phyloP scores from a whole-genome alignment of 2,797 vertebrate genomes.

The Helicolenus hilgendorfi region DNA sequence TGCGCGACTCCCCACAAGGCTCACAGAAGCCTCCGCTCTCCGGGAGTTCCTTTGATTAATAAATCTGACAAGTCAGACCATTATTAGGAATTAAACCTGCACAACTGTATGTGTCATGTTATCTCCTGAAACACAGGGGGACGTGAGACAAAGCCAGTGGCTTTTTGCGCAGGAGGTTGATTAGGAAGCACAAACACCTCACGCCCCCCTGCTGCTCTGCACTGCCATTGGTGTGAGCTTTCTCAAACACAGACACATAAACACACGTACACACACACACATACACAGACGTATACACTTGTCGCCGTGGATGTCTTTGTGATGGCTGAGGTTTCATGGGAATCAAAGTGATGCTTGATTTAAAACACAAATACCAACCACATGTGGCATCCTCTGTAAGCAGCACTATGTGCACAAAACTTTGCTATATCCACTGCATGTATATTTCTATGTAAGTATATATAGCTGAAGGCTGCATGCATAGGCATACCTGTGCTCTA shows the following conservation, averaged over 20 bases:
- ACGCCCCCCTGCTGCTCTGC: constrained; percentile 49
- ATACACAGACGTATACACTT: neutral
- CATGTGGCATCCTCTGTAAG: neutral
- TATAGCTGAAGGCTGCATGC: neutral
- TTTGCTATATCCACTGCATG: neutral
- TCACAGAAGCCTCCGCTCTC: constrained; percentile 47
- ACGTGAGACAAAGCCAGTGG: constrained; percentile 50
- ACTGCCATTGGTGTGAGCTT: constrained; percentile 44
- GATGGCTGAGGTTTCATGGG: neutral
- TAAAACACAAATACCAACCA: constrained; percentile 11
- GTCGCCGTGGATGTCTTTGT: constrained; percentile 1
- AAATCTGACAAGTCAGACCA: constrained; percentile 75
- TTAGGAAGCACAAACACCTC: constrained; percentile 71
- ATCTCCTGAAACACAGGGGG: constrained; percentile 59
- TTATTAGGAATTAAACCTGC: constrained; percentile 79
- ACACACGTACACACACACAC: constrained; percentile 2
- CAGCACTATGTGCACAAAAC: neutral
- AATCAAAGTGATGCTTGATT: constrained; percentile 22
- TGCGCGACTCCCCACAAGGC: constrained; percentile 33
- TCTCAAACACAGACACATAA: constrained; percentile 24
- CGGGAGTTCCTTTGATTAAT: constrained; percentile 78
- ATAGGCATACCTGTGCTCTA: neutral
- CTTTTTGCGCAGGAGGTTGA: constrained; percentile 66
- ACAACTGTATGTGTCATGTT: constrained; percentile 64
- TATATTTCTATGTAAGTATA: neutral